A percentile compares a stretch with the other conserved stretches of the same genome.
These are phyloP conservation scores for Lysiphlebus fabarum DNA, from an alignment of 1,140 invertebrate genomes.

Conservation along the genomic window DNA sequence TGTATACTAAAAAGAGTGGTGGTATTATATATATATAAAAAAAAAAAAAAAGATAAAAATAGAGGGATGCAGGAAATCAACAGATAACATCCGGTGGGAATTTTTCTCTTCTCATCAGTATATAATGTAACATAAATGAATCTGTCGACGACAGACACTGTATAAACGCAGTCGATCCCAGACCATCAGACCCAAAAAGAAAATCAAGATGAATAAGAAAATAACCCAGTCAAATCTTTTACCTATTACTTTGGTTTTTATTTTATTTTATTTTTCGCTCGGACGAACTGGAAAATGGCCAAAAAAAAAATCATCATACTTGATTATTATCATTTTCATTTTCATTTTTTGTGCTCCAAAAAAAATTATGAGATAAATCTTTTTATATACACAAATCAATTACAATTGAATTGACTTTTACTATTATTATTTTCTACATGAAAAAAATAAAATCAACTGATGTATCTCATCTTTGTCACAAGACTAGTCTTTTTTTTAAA, in stretches of 20 bases:
- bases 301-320: not conserved
- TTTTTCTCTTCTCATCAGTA: slow-evolving; percentile 7
- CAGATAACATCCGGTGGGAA: slow-evolving; percentile 23
- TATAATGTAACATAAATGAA: too few relatives aligned
- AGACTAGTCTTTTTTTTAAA: too few relatives aligned
- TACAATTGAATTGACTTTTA: slow-evolving; percentile 12
- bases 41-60: not conserved
- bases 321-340: not conserved
- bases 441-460: too few relatives aligned
- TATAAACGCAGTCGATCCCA: not conserved
- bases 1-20: too few relatives aligned
- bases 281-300: slow-evolving; percentile 18
- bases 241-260: not conserved
- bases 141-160: slow-evolving; percentile 31
- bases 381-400: slow-evolving; percentile 1
- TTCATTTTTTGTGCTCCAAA: slow-evolving; percentile 6
- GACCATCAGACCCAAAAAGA: too few relatives aligned
- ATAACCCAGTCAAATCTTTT: not conserved
- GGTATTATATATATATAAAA: too few relatives aligned
- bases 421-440: too few relatives aligned
- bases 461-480: too few relatives aligned
- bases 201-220: not conserved
- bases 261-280: slow-evolving; percentile 19
- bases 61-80: slow-evolving; percentile 19
- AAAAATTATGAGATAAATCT: slow-evolving; percentile 4